A percentile compares a stretch with the other conserved stretches of the same genome.
Evolutionary conservation across 2,888 invertebrate genomes (phyloP).

Genomic region (Allolobophora icterica): DNA sequence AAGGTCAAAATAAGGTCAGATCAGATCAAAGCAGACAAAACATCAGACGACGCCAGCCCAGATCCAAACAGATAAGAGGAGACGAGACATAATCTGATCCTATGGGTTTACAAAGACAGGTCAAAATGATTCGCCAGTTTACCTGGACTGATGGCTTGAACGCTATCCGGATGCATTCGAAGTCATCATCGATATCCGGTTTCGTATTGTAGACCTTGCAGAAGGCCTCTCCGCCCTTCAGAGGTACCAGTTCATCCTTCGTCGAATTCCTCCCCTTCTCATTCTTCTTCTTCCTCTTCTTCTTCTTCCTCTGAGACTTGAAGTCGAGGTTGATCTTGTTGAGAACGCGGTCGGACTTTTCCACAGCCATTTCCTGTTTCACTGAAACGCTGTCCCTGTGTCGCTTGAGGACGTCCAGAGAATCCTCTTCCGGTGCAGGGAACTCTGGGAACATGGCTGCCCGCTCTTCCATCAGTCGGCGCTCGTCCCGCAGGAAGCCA

Average conservation of each 20-base stretch:
- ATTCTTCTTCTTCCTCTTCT: background rate
- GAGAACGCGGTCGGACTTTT: background rate
- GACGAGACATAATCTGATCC: no score
- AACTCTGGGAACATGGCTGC: background rate
- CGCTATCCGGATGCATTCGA: slow-evolving; percentile 35
- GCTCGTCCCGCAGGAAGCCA: background rate
- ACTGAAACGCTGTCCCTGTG: background rate
- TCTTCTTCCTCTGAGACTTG: background rate
- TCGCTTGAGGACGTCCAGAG: background rate
- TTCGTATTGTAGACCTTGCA: slow-evolving; percentile 24
- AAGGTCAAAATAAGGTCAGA: no score
- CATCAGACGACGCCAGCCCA: no score
- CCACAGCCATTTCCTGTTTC: background rate
- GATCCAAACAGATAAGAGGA: no score
- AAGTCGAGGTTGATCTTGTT: background rate
- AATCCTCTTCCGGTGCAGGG: background rate
- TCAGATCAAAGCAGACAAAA: no score
- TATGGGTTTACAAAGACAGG: no score
- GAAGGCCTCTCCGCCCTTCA: slow-evolving; percentile 21
- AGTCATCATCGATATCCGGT: slow-evolving; percentile 9
- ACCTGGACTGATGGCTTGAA: slow-evolving; percentile 13
- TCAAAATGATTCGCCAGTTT: background rate
- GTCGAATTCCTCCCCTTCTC: background rate
- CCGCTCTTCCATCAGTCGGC: background rate
- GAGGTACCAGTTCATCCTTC: background rate